These are phyloP conservation scores for Ornithoptera alexandrae DNA, from an alignment of 2,888 invertebrate species.

Conservation along the genomic window DNA sequence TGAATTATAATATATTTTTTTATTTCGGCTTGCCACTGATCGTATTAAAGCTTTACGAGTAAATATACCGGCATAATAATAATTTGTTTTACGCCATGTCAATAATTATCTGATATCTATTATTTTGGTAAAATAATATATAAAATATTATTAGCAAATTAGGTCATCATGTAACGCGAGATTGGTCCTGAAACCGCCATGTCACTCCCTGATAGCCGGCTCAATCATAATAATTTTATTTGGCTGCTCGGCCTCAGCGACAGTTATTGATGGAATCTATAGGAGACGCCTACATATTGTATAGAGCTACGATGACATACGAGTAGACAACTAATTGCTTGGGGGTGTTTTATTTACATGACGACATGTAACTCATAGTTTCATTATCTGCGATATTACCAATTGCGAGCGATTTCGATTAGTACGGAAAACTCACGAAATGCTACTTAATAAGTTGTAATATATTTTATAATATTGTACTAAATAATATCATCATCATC, in stretches of 20 bases:
- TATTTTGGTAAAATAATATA: conserved; percentile 19
- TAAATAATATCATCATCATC: too few relatives aligned
- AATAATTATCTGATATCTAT: conserved; percentile 2
- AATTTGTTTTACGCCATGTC: neutral
- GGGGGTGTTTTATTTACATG: conserved; percentile 56
- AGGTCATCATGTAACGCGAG: conserved; percentile 66
- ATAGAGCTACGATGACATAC: neutral
- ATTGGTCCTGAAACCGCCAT: conserved; percentile 51
- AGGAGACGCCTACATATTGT: conserved; percentile 38
- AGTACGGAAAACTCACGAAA: neutral
- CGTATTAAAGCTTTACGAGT: too few relatives aligned
- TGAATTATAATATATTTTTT: too few relatives aligned
- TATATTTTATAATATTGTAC: too few relatives aligned
- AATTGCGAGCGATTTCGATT: neutral
- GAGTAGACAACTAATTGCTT: conserved; percentile 47
- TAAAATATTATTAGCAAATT: conserved; percentile 50
- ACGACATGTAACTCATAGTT: neutral
- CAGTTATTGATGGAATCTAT: conserved; percentile 72
- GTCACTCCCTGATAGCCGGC: conserved; percentile 53
- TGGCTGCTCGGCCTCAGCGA: conserved; percentile 69
- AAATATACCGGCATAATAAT: too few relatives aligned
- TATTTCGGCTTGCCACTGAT: too few relatives aligned
- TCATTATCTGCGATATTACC: neutral
- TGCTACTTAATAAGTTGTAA: too few relatives aligned
- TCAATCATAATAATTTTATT: conserved; percentile 70